phyloP scores from a whole-genome alignment of 2,113 vertebrate species.

The Talpa occidentalis region DNA sequence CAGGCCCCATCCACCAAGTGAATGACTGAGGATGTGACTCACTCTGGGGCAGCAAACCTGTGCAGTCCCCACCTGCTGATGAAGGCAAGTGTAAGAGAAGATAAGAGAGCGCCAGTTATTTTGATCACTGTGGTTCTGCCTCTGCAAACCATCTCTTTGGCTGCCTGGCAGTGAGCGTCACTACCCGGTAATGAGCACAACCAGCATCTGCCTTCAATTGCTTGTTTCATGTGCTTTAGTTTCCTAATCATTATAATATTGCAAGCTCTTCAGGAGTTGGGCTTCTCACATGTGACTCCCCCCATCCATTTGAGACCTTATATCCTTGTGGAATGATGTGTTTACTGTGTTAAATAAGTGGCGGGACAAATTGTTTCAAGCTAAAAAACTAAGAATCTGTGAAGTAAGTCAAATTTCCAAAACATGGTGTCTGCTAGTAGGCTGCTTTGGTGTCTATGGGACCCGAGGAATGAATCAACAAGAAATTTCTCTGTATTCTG shows the following conservation, averaged over 20 bases:
- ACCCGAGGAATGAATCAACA: background rate
- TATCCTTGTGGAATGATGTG: background rate
- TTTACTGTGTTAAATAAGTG: background rate
- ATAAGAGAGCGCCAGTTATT: background rate
- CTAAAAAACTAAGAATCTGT: background rate
- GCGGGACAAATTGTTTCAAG: background rate
- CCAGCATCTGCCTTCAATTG: background rate
- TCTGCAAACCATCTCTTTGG: background rate
- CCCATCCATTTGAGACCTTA: background rate
- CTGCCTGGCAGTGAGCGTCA: background rate
- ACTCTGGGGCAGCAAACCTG: background rate
- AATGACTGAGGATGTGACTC: background rate
- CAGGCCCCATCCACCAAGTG: background rate
- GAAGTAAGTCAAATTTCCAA: background rate
- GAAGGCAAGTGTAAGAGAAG: background rate
- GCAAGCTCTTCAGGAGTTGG: background rate
- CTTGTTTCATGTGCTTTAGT: background rate
- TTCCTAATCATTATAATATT: background rate
- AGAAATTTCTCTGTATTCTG: background rate
- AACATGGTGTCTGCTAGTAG: background rate
- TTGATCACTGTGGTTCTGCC: background rate
- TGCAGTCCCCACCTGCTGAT: background rate
- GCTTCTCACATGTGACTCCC: background rate
- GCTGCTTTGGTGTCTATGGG: background rate
- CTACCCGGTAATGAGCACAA: background rate